Base-by-base conservation (phyloP, 2,888 invertebrate species). In the Apodemia zela region DNA sequence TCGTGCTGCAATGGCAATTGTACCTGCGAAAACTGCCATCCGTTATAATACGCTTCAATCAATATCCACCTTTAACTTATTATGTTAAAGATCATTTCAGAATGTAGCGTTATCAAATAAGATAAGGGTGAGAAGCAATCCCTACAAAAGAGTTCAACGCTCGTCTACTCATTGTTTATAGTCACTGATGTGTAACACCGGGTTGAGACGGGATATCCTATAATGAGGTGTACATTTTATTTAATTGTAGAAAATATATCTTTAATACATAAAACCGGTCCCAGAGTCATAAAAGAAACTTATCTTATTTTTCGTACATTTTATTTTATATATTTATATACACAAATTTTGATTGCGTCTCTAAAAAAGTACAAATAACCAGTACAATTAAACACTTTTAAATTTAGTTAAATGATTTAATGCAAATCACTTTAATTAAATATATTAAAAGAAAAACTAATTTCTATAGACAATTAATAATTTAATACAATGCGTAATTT, bases 141-240 rank as follows among this genome's bases (percentile, higher is more conserved):
- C 89, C 85, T 89, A 85, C 77, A 89, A 90, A 91, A 90, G 91
- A 90, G 89, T 91, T 91, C 90, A 91, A 91, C 89, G 90, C 87
- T 85, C 89, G 84, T 79, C 71, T 73, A 73, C 72, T 82, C 82
- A 83, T 85, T 87, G 84, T 86, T 78, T 77, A 76, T 72, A 78
- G 69, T 74, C 83, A 79, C 74, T 83, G 78, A 75, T 76, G 84
- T 84, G 83, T 80, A 81, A 76, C 84, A 74, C 63, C 62, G 47
- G 59, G 77, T 77, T 72, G 74, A 75, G 73, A 33, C 80, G 78
- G 80, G 79, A 76, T 73, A 73, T 74, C 72, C 72, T 70, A 60
- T 42, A 60, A 63, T 29, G 21, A 45, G 63, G 60, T 58, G 45
- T 63, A 63, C 59, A 57, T 33, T 67, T 65, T 65, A 66, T 62